Conservation (phyloP, 2,797 vertebrate species). For the Parauchenoglanis ngamensis region DNA sequence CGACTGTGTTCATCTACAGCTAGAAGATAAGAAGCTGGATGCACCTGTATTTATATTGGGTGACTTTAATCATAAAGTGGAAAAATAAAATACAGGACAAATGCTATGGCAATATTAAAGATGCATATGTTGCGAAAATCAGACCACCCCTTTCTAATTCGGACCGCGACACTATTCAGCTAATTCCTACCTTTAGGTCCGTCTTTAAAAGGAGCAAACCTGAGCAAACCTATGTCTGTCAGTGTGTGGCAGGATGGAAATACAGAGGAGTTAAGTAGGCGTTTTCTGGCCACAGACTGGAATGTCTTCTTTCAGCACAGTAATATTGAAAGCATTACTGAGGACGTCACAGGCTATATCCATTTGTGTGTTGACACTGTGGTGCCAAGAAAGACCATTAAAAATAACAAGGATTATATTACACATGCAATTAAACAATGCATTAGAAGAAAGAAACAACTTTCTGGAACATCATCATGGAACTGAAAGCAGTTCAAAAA, state of each 20-base stretch:
- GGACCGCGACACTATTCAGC: conserved; percentile 9
- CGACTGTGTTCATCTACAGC: too few species aligned
- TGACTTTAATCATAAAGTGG: too few species aligned
- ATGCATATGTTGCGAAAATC: not conserved
- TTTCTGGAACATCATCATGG: not conserved
- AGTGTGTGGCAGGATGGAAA: not conserved
- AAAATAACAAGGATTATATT: conserved; percentile 32
- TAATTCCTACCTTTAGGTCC: conserved; percentile 20
- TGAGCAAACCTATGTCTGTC: not conserved
- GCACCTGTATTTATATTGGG: too few species aligned
- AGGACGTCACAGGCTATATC: not conserved
- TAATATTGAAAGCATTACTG: conserved; percentile 1
- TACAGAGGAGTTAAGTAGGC: conserved; percentile 23
- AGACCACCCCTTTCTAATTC: conserved; percentile 21
- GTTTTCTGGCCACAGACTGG: conserved; percentile 28
- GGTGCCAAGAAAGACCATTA: conserved; percentile 12
- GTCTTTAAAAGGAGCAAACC: conserved; percentile 17
- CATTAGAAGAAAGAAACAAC: not conserved
- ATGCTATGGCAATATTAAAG: not conserved
- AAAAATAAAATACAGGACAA: too few species aligned
- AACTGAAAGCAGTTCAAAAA: not conserved
- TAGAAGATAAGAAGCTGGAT: too few species aligned
- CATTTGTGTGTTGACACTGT: conserved; percentile 22
- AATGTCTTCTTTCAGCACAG: conserved; percentile 17
- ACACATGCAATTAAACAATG: conserved; percentile 18